A percentile compares a stretch with the other conserved stretches of the same genome.
phyloP scores from a whole-genome alignment of 2,888 invertebrate genomes.

The Pimpla rufipes region DNA sequence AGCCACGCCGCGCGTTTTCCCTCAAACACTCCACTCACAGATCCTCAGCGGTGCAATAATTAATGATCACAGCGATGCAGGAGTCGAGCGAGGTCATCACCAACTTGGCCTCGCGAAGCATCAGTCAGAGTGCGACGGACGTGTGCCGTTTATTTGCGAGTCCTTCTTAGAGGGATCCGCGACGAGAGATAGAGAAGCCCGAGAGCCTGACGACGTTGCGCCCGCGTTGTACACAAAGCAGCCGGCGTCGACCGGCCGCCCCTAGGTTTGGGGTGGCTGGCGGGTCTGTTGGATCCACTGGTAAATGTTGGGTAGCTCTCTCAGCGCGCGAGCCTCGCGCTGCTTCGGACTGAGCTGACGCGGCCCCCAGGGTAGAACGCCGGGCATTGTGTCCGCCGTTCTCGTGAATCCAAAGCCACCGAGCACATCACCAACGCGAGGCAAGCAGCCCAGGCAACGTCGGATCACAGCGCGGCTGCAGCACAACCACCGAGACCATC shows the following conservation, averaged over 20 bases:
- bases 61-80: conserved; percentile 54
- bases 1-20: not conserved
- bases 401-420: conserved; percentile 70
- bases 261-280: conserved; percentile 18
- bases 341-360: conserved; percentile 74
- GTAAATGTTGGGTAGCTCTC: conserved; percentile 48
- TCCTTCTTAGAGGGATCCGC: conserved; percentile 76
- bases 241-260: conserved; percentile 46
- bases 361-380: conserved; percentile 77
- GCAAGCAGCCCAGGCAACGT: conserved; percentile 21
- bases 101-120: conserved; percentile 22
- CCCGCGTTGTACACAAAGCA: conserved; percentile 49
- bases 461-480: not conserved
- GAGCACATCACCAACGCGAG: conserved; percentile 20
- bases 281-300: conserved; percentile 53
- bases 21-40: conserved; percentile 1
- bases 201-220: conserved; percentile 10
- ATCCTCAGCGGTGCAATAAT: conserved; percentile 34
- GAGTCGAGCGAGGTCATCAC: not conserved
- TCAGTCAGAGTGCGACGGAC: conserved; percentile 59
- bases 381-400: conserved; percentile 79
- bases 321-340: not conserved
- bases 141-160: conserved; percentile 76
- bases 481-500: conserved; percentile 45
- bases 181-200: not conserved